Evolutionary conservation across 2,113 vertebrate genomes (phyloP), one percentile per base, ranked within the genome.

Genomic region (Sander lucioperca): DNA sequence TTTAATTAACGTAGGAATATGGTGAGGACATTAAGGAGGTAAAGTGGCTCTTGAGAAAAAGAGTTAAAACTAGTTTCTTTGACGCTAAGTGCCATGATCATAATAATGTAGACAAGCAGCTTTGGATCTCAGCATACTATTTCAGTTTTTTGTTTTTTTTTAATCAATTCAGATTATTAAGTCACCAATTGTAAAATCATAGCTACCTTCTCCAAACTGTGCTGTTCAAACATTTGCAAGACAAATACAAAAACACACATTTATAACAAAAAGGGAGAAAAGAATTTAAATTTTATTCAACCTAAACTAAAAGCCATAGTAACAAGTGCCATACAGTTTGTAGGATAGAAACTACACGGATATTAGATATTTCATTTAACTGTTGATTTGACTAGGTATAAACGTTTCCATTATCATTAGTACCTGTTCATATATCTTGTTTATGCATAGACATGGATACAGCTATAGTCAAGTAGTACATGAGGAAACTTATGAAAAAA

Each of bases 181-280:
- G 77, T 92, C 74, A 87, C 74, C 66, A 77, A 84, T 79, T 85
- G 56, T 88, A 81, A 39, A 54, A 78, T 62, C 23, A 75, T 85
- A 53, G 43, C 62, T 45, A 85, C 88, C 86, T 91, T 94, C 93
- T 94, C 94, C 79, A 93, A 95, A 94, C 95, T 89, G 95, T 45
- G 91, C 93, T 93, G 94, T 88, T 94, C 82, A 92, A 94, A 73
- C 78, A 74, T 82, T 82, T 80, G 36, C n/a, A 48, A 53, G 19
- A 63, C 14, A 43, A 51, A 72, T 27, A 79, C 14, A 43, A 81
- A 72, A 78, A 63, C 8, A 47, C 21, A 83, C 23, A 79, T 56
- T 75, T 86, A 8, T 66, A 23, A 39, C 27, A 71, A 39, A 72
- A 48, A 36, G 5, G 10, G 15, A 77, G 43, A 70, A 56, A 72